Conservation (phyloP, 2,888 invertebrate species). For the Atethmia centrago region DNA sequence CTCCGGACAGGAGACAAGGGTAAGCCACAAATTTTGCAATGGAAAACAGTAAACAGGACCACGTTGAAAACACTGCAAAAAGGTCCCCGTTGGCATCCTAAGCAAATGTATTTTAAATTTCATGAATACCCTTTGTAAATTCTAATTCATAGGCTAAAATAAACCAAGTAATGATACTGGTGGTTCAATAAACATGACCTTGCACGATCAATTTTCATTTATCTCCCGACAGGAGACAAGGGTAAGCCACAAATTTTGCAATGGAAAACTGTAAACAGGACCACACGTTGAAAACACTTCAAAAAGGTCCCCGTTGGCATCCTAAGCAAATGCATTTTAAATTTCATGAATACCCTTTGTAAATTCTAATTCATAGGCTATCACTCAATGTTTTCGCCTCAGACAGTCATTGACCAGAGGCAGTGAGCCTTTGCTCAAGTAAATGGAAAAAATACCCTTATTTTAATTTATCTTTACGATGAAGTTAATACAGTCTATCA, state of each 20-base stretch:
- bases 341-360: conserved; percentile 32
- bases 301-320: conserved; percentile 30
- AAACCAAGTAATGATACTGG: conserved; percentile 8
- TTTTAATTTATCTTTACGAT: conserved; percentile 35
- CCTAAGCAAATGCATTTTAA: conserved; percentile 46
- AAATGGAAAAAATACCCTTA: conserved; percentile 32
- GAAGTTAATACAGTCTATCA: conserved; percentile 41
- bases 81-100: conserved; percentile 18
- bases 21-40: conserved; percentile 46
- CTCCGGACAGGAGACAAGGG: conserved; percentile 38
- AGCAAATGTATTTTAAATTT: conserved; percentile 47
- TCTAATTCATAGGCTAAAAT: conserved; percentile 29
- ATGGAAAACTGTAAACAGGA: conserved; percentile 39
- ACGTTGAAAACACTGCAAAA: conserved; percentile 33
- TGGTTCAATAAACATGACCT: conserved; percentile 19
- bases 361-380: conserved; percentile 38
- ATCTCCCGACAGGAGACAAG: conserved; percentile 40
- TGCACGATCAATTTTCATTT: conserved; percentile 34
- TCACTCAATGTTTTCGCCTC: conserved; percentile 29
- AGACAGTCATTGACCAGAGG: conserved; percentile 62
- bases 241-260: conserved; percentile 45
- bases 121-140: conserved; percentile 34
- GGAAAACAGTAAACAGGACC: conserved; percentile 31
- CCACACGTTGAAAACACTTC: conserved; percentile 19
- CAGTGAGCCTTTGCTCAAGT: conserved; percentile 41